Evolutionary conservation across 2,113 vertebrate species (phyloP).

Genomic region (Nibea coibor): DNA sequence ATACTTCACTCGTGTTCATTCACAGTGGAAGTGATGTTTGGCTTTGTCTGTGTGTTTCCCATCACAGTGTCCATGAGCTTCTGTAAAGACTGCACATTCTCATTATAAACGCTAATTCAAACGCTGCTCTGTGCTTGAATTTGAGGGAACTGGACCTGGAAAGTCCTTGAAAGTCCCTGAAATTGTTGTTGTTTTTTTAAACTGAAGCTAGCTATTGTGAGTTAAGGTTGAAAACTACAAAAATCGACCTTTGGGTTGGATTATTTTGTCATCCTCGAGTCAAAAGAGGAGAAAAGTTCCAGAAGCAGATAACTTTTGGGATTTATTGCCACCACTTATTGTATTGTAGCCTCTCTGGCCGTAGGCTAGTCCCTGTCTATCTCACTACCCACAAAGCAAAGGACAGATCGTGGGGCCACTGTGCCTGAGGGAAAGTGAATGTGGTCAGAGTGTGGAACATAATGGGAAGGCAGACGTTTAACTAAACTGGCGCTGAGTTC

Average conservation of each 20-base stretch:
- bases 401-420: background rate
- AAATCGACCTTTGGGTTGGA: background rate
- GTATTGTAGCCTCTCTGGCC: background rate
- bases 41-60: too few species aligned
- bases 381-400: background rate
- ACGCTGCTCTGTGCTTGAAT: too few species aligned
- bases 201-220: background rate
- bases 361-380: background rate
- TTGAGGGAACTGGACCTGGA: too few species aligned
- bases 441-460: background rate
- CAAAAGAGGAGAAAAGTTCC: background rate
- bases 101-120: too few species aligned
- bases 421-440: conserved; percentile 3
- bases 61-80: too few species aligned
- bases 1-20: conserved; percentile 15
- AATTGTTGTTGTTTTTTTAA: too few species aligned
- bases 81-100: too few species aligned
- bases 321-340: background rate
- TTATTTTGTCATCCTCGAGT: background rate
- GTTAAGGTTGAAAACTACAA: background rate
- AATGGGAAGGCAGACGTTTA: background rate
- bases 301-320: background rate
- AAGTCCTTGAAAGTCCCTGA: too few species aligned
- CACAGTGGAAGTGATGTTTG: conserved; percentile 1
- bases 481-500: background rate